A percentile compares a stretch with the other conserved stretches of the same genome.
These are phyloP conservation scores for Platysternon megacephalum DNA, from an alignment of 2,113 vertebrate genomes.

Conservation along the genomic window DNA sequence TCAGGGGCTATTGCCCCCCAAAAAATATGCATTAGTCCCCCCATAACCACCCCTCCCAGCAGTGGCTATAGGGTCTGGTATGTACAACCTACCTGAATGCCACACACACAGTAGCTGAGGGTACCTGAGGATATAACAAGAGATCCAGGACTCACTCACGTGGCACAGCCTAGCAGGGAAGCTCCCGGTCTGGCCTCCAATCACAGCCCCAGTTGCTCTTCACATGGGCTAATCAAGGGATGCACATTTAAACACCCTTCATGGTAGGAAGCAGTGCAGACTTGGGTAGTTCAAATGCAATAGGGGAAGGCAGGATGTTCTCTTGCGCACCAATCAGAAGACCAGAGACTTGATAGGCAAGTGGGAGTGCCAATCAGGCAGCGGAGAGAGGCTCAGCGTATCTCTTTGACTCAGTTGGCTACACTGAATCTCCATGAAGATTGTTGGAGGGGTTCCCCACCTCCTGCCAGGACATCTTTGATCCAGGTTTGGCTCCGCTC, in stretches of 20 bases:
- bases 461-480: background rate
- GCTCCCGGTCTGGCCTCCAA: conserved; percentile 25
- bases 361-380: background rate
- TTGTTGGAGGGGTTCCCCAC: background rate
- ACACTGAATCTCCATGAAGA: background rate
- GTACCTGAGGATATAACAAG: background rate
- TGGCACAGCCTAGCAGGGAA: background rate
- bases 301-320: background rate
- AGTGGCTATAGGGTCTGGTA: no score
- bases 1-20: no score
- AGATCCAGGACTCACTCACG: background rate
- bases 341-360: background rate
- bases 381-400: background rate
- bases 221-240: conserved; percentile 60
- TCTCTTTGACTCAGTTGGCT: conserved; percentile 58
- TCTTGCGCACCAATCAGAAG: background rate
- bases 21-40: no score
- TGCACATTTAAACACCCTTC: conserved; percentile 66
- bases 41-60: no score
- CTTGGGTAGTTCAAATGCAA: background rate
- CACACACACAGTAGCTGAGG: background rate
- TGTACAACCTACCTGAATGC: background rate
- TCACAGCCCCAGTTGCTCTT: background rate
- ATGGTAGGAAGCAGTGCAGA: background rate
- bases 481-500: background rate